A percentile compares a stretch with the other conserved stretches of the same genome.
Conservation (phyloP, 2,113 vertebrate species). For the Pandion haliaetus region DNA sequence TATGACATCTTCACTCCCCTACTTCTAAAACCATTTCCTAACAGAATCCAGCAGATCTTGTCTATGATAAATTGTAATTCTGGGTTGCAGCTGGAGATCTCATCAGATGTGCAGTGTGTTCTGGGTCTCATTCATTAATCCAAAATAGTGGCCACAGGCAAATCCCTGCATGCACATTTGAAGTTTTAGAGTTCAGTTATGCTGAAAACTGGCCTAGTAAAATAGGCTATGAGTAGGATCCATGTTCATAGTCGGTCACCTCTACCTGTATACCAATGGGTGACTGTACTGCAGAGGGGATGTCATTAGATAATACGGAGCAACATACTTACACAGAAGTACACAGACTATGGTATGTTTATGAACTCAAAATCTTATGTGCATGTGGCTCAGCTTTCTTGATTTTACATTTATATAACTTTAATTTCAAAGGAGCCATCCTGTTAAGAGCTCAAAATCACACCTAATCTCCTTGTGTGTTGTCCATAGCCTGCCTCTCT, state of each 20-base stretch:
- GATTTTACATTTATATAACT: background rate
- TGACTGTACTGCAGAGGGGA: background rate
- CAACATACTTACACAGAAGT: background rate
- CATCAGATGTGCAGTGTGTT: background rate
- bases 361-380: background rate
- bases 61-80: constrained; percentile 30
- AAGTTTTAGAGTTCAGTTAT: background rate
- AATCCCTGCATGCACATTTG: background rate
- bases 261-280: background rate
- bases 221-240: background rate
- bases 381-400: background rate
- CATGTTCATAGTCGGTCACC: background rate
- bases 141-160: background rate
- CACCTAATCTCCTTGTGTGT: background rate
- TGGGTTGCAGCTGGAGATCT: constrained; percentile 43
- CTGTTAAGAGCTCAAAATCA: background rate
- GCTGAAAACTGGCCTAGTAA: background rate
- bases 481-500: background rate
- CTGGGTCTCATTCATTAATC: constrained; percentile 15
- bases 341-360: background rate
- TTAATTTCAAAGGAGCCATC: background rate
- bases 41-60: constrained; percentile 16
- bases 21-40: constrained; percentile 36
- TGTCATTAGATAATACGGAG: background rate
- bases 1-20: constrained; percentile 33